Base-by-base conservation (phyloP, 1,140 invertebrate genomes). In the Chymomyza costata region DNA sequence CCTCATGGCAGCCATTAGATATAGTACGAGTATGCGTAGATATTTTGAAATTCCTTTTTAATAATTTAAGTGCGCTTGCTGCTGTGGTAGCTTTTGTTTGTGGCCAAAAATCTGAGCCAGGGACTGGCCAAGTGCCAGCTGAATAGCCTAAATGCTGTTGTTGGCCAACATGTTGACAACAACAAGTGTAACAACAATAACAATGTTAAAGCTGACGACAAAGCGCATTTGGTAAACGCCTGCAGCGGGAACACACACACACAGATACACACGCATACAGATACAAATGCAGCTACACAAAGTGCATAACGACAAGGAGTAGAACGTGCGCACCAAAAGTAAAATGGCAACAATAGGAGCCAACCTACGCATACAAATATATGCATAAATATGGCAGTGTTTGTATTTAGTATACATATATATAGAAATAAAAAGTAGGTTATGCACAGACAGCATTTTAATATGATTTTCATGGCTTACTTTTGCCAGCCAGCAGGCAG, bases 361-460 rank as follows among this genome's bases (percentile, higher is more conserved):
- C 21, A 25, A 34, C 3, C 8, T 67, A 56, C 55, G 44, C 55
- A 52, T 17, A 41, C 10, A 47, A 16, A 60, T 21, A 39, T 49
- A 49, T 43, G 38, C 28, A 39, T 21, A 13, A 14, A 39, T 43
- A 40, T 37, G 43, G 35, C n/a, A 63, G 40, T 15, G 39, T 49
- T 50, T 43, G 32, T 30, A 41, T 35, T 28, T 39, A n/a, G 43
- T 18, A 43, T 18, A 51, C 43, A 30, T 38, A 14, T 50, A 59
- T 49, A 40, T 40, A 18, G 34, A 67, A 71, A 64, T 68, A 71
- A 70, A 71, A 78, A 78, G 55, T 80, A 64, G 73, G 73, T 61
- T 80, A 80, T 73, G 66, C 73, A 64, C 59, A 63, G 71, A 78
- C 66, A 80, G 62, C 73, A 64, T 78, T 80, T 80, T 76, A 76